phyloP scores from a whole-genome alignment of 2,797 vertebrate genomes.

The Artibeus lituratus region DNA sequence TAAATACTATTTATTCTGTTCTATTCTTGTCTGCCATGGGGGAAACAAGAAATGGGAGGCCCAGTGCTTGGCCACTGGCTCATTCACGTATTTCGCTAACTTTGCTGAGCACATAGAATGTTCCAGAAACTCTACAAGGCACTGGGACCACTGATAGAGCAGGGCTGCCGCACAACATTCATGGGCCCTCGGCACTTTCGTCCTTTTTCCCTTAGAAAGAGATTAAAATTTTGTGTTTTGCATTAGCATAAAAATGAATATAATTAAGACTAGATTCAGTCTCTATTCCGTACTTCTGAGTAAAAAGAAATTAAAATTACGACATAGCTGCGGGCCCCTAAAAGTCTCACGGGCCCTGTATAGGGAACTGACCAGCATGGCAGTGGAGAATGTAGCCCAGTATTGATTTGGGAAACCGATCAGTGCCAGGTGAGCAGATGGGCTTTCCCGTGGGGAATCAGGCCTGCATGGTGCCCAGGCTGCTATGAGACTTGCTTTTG shows the following conservation, averaged over 20 bases:
- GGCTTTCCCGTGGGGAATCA: no score
- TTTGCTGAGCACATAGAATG: background rate
- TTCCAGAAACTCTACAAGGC: background rate
- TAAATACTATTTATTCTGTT: background rate
- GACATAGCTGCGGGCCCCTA: background rate
- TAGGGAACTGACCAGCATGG: no score
- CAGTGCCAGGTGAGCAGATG: no score
- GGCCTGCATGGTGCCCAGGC: no score
- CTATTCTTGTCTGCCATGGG: background rate
- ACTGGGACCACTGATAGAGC: background rate
- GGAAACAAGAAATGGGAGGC: background rate
- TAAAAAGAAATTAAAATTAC: background rate
- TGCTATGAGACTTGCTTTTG: no score
- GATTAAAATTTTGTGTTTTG: background rate
- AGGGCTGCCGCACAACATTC: background rate
- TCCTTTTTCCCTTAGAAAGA: background rate
- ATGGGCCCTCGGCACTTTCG: background rate
- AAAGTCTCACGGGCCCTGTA: background rate
- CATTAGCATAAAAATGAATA: background rate
- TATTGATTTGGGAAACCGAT: no score
- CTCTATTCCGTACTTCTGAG: background rate
- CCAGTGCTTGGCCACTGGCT: background rate
- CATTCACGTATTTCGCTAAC: background rate
- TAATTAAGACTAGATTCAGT: background rate
- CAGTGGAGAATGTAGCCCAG: no score